Evolutionary conservation across 2,888 invertebrate species (phyloP).

Genomic region (Epirrita christyi): DNA sequence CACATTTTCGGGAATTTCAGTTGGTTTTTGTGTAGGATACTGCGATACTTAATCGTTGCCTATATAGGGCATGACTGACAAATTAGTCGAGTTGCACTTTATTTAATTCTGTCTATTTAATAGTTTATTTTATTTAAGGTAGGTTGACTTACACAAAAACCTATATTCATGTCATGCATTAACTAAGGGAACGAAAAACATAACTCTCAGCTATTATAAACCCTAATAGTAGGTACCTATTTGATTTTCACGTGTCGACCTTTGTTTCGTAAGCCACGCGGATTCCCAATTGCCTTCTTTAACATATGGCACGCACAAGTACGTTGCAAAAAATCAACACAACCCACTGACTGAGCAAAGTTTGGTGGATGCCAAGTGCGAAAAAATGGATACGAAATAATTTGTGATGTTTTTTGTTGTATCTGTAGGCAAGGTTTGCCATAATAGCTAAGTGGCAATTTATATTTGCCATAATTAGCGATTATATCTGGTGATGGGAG

Average conservation of each 20-base stretch:
- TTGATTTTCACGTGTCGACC: constrained; percentile 22
- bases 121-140: no score
- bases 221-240: constrained; percentile 6
- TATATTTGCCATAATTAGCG: no score
- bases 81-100: neutral
- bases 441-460: no score
- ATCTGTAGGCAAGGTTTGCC: no score
- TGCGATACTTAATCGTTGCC: constrained; percentile 19
- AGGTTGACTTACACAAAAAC: neutral
- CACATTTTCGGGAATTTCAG: constrained; percentile 62
- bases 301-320: constrained; percentile 50
- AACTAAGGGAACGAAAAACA: no score
- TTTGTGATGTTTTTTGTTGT: constrained; percentile 11
- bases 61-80: constrained; percentile 20
- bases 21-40: constrained; percentile 19
- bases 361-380: constrained; percentile 34
- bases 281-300: constrained; percentile 59
- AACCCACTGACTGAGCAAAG: constrained; percentile 41
- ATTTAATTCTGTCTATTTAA: neutral
- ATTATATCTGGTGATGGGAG: no score
- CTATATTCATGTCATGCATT: no score
- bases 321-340: constrained; percentile 49
- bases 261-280: constrained; percentile 39
- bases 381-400: constrained; percentile 29
- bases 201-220: neutral